Conservation (phyloP, 2,888 invertebrate genomes). For the Eristalis intricaria region DNA sequence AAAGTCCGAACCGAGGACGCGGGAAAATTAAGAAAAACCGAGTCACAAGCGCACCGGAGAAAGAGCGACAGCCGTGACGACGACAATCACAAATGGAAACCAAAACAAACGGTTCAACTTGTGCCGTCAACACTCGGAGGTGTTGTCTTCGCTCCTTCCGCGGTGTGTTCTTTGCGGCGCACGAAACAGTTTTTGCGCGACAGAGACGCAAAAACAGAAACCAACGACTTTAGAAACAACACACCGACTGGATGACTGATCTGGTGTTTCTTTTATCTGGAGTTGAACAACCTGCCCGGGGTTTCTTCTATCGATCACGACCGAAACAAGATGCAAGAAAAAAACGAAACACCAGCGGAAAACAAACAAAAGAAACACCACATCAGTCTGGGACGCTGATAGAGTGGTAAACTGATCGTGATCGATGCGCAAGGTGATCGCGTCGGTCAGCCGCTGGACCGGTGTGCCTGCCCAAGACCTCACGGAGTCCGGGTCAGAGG, state of each 20-base stretch:
- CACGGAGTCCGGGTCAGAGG: neutral
- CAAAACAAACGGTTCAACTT: conserved; percentile 57
- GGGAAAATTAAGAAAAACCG: conserved; percentile 5
- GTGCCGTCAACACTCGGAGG: conserved; percentile 38
- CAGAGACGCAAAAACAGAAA: neutral
- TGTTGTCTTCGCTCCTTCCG: conserved; percentile 41
- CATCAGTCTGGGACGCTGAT: conserved; percentile 32
- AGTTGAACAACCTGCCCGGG: conserved; percentile 52
- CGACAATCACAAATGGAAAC: conserved; percentile 49
- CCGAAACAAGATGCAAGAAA: conserved; percentile 4
- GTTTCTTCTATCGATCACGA: conserved; percentile 20
- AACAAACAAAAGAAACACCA: conserved; percentile 35
- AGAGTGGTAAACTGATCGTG: conserved; percentile 46
- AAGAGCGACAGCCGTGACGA: conserved; percentile 11
- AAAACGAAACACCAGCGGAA: conserved; percentile 21
- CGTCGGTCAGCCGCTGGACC: conserved; percentile 10
- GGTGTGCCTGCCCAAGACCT: conserved; percentile 53
- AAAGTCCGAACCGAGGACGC: conserved; percentile 15
- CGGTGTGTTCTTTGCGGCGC: conserved; percentile 10
- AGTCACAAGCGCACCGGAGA: neutral
- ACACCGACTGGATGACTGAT: neutral
- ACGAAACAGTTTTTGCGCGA: neutral
- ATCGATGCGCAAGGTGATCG: conserved; percentile 43
- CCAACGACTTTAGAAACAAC: neutral
- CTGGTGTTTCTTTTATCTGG: conserved; percentile 26